These are phyloP conservation scores for Pangasius sanitwongsei DNA, from an alignment of 2,797 vertebrate genomes.

Conservation along the genomic window DNA sequence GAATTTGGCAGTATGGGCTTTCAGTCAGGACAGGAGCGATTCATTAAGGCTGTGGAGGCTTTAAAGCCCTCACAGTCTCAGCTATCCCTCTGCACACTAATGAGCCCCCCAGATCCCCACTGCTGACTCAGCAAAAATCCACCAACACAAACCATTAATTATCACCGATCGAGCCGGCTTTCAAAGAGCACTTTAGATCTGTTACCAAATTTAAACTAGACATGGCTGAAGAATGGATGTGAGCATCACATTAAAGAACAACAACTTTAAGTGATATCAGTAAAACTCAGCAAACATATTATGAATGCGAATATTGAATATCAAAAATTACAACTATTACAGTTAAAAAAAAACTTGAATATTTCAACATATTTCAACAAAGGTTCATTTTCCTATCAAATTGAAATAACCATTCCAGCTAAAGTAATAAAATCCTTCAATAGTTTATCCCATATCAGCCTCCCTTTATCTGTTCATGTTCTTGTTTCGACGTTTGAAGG, in stretches of 20 bases:
- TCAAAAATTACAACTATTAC: neutral
- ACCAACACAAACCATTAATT: conserved; percentile 45
- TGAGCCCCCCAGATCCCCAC: conserved; percentile 35
- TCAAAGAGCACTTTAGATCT: conserved; percentile 22
- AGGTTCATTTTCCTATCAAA: too few species aligned
- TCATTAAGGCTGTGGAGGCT: conserved; percentile 40
- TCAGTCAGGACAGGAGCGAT: conserved; percentile 28
- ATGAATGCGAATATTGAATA: neutral
- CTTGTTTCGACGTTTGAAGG: neutral
- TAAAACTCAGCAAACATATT: neutral
- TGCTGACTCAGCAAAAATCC: conserved; percentile 34
- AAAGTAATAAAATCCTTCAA: neutral
- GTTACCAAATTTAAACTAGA: conserved; percentile 35
- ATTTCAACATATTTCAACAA: neutral
- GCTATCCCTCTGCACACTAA: conserved; percentile 46
- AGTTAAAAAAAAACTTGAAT: neutral
- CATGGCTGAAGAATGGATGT: neutral
- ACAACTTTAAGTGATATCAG: neutral
- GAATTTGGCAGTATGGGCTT: conserved; percentile 28
- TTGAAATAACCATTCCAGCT: neutral
- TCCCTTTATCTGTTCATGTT: neutral
- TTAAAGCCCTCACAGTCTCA: conserved; percentile 24
- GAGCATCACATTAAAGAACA: neutral
- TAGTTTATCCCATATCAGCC: neutral
- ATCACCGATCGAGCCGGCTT: conserved; percentile 26